Evolutionary conservation across 1,140 invertebrate genomes (phyloP).

Genomic region (Caenorhabditis briggsae): DNA sequence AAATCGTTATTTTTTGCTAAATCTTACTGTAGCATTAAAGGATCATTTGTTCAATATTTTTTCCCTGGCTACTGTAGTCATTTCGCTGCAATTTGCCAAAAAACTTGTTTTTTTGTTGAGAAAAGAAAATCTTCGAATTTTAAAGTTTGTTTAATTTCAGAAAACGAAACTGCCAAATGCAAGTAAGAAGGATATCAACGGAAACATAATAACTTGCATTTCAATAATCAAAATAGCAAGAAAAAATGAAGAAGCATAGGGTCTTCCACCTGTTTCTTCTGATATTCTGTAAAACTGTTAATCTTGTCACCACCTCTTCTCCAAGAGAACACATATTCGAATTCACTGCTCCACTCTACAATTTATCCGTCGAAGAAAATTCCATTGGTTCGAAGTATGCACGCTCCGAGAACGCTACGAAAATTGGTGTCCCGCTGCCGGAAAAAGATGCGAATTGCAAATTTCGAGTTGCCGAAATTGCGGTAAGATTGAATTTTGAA

Average conservation of each 20-base stretch:
- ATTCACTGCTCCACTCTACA: slow-evolving; percentile 66
- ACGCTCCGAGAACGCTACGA: slow-evolving; percentile 13
- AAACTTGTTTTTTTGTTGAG: too few species aligned
- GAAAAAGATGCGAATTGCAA: slow-evolving; percentile 48
- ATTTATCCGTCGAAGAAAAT: slow-evolving; percentile 65
- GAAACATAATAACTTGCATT: slow-evolving; percentile 1
- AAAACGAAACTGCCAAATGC: slow-evolving; percentile 39
- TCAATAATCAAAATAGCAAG: slow-evolving; percentile 26
- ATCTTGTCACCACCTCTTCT: slow-evolving; percentile 21
- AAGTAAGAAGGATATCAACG: slow-evolving; percentile 14
- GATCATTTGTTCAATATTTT: too few species aligned
- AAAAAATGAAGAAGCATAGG: slow-evolving; percentile 40
- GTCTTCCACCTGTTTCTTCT: slow-evolving; percentile 46
- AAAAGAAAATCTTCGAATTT: too few species aligned
- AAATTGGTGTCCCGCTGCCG: slow-evolving; percentile 34
- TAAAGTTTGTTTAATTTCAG: background rate
- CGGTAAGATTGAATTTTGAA: background rate
- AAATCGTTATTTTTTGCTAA: too few species aligned
- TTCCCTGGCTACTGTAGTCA: too few species aligned
- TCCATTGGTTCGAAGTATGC: slow-evolving; percentile 46
- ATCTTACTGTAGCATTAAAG: too few species aligned
- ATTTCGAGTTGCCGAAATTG: slow-evolving; percentile 28
- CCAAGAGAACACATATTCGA: slow-evolving; percentile 57
- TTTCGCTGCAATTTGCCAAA: too few species aligned
- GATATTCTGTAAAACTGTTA: slow-evolving; percentile 22